Base-by-base conservation (phyloP, 92 coral and sea anemone species). In the Actinostola sp. region DNA sequence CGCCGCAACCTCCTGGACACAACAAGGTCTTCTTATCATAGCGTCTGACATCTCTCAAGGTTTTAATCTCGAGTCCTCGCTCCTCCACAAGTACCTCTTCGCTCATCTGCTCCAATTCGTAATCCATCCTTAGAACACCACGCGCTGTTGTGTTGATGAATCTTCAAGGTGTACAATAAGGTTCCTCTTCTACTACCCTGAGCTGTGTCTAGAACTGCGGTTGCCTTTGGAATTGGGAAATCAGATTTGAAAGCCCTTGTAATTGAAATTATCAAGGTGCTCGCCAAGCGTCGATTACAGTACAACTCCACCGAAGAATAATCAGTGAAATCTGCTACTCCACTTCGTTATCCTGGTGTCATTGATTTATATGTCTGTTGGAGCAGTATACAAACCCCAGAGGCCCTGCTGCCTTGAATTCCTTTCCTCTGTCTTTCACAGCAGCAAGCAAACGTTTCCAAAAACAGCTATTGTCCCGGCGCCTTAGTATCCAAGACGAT, bases 1-100 rank as follows among this genome's bases (percentile, higher is more conserved):
- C 75, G 6, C 85, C 88, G 31, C 97, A 90, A 33, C 97, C 97
- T 30, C 97, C 84, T 21, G 97, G 89, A 78, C 97, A 90, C 33
- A 78, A 38, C 28, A 90, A 80, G 17, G 97, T 90, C 79, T 82
- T 88, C 77, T 90, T 90, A 70, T 87, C 97, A 60, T 90, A 90
- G 21, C 97, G 87, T 39, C 97, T 79, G 85, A 90, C 86, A 68
- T 90, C 97, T 63, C 76, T 86, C 80, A 90, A 72, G 42, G 75
- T 66, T 57, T 77, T 77, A 26, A 77, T 68, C 76, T 66, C 63
- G 11, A 63, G 0, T 6, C 31, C 21, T 15, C 16, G 51, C 16
- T 64, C n/a, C n/a, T n/a, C 27, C 35, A 33, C 32, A 44, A 25
- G 33, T 17, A 15, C 72, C 29, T 60, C 60, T 29, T 50, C 57